Percentiles rank a stretch among this genome's conserved stretches.
These are phyloP conservation scores for Moxostoma hubbsi DNA, from an alignment of 2,797 vertebrate species.

Conservation along the genomic window DNA sequence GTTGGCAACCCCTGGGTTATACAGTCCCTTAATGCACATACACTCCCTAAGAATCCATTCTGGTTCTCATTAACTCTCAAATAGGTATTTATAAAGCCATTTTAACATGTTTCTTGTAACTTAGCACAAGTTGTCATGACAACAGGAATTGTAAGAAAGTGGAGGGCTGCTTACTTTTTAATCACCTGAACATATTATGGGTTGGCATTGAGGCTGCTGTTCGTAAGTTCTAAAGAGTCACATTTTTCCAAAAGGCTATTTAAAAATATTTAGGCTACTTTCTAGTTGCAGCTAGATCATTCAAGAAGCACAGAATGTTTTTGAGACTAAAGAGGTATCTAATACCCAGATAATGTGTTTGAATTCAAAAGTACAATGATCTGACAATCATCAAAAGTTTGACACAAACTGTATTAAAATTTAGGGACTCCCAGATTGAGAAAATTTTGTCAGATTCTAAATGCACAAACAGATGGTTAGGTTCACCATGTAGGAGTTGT, in stretches of 20 bases:
- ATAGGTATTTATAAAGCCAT: slow-evolving; percentile 24
- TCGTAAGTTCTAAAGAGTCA: background rate
- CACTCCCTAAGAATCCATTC: slow-evolving; percentile 54
- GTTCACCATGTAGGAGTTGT: slow-evolving; percentile 14
- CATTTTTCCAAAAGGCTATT: background rate
- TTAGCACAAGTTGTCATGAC: slow-evolving; percentile 27
- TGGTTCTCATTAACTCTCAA: slow-evolving; percentile 48
- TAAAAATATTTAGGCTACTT: background rate
- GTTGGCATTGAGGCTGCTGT: background rate
- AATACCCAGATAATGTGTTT: background rate
- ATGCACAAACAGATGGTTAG: slow-evolving; percentile 32
- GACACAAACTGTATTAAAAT: slow-evolving; percentile 22
- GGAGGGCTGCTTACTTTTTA: slow-evolving; percentile 4
- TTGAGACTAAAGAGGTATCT: background rate
- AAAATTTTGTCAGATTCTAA: background rate
- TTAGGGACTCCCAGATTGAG: slow-evolving; percentile 24
- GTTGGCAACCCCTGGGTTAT: background rate
- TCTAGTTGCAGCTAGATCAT: background rate
- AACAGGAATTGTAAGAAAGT: slow-evolving; percentile 36
- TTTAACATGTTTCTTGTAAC: slow-evolving; percentile 24
- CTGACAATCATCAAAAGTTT: slow-evolving; percentile 47
- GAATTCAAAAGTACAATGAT: slow-evolving; percentile 22
- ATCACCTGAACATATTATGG: background rate
- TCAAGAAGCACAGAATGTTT: slow-evolving; percentile 45
- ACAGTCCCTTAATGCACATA: background rate